Base-by-base conservation (phyloP, 1,140 invertebrate species). In the Drosophila nebulosa region DNA sequence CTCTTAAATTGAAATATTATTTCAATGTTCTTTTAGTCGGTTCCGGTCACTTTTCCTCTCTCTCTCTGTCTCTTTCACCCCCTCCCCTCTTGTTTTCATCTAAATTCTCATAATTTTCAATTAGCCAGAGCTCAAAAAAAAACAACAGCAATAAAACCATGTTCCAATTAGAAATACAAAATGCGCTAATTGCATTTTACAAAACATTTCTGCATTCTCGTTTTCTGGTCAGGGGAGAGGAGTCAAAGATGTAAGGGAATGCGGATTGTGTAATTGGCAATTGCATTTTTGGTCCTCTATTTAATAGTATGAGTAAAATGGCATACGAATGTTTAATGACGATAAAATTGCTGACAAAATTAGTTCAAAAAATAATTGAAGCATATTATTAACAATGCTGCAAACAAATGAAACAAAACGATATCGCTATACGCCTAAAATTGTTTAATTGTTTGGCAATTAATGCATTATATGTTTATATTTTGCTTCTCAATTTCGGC, bases 241-340 rank as follows among this genome's bases (percentile, higher is more conserved):
- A 9, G 16, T 3, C 10, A n/a, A n/a, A n/a, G 30, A 32, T 0
- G 39, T 2, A 18, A 46, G 9, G 39, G 39, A 50, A 78, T 81
- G 81, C 74, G 81, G 81, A 85, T 85, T 78, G n/a, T 80, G 24
- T 86, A 85, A 85, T 85, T 86, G 74, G 42, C 74, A 71, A 71
- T 70, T 65, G 61, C 59, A 35, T 55, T 62, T 80, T 58, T 63
- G 58, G 65, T 63, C 64, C 68, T 80, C 76, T 73, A 80, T 76
- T 79, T 57, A 64, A 72, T 72, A 69, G 71, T 78, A 78, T 58
- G 46, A 14, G 32, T 56, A 53, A 61, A 39, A 39, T 67, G 62
- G 52, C 39, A 46, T 46, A 46, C 18, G 21, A 46, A 16, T 21
- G 39, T 21, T 46, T 46, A 46, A 46, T 46, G 39, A 46, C 16